Evolutionary conservation across 2,888 invertebrate genomes (phyloP), one percentile per base, ranked within the genome.

Genomic region (Plebejus melissa): DNA sequence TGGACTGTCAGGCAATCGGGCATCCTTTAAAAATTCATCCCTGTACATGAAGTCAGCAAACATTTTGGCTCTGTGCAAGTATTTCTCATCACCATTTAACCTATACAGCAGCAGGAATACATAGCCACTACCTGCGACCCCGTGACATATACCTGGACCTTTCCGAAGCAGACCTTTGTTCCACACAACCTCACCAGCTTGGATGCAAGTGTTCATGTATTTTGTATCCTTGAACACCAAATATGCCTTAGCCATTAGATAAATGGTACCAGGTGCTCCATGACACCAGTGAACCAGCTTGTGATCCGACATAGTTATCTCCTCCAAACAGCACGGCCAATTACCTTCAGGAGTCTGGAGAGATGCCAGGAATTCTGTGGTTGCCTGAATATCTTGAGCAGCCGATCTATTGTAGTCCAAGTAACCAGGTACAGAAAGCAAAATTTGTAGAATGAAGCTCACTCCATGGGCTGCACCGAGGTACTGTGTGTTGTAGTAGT

Each of bases 211-310:
- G 32, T 95, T 85, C 46, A 97, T 88, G 85, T 96, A 98, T 83
- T 95, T 96, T 0, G 95, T 90, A 69, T 98, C 97, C 78, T 96
- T 95, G 90, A 95, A 98, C 1, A 95, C 88, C 50, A 96, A 86
- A 85, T 96, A 97, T 0, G 98, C 97, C 86, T 96, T 96, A 1
- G 97, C 97, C 93, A 98, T 94, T 57, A 97, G 86, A 83, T 97
- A 98, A 7, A 98, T 92, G 0, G 96, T 95, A 0, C 98, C 98
- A 9, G 97, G 96, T 11, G 97, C 97, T 0, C 98, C 98, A 85
- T 98, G 98, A 86, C 98, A 98, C 98, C 98, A 98, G 84, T 98
- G 98, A 0, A 98, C 95, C 13, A 98, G 89, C 78, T 97, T 96
- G 77, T 97, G 96, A 3, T 94, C 94, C 69, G 86, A 86, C 58